A percentile compares a stretch with the other conserved stretches of the same genome.
These are phyloP conservation scores for Sciurus carolinensis DNA, from an alignment of 2,797 vertebrate genomes.

Conservation along the genomic window DNA sequence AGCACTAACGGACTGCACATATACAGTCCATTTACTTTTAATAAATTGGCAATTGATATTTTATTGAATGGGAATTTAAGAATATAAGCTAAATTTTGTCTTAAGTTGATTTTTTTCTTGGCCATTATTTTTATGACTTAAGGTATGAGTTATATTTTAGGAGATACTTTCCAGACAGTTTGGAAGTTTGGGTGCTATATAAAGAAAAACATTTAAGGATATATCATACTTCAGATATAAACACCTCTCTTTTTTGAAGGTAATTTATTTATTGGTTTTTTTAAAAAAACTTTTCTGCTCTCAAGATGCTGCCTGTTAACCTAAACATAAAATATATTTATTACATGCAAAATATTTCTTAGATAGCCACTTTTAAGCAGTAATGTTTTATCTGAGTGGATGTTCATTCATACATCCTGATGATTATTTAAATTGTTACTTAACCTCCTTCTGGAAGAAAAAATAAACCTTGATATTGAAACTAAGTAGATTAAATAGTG, in stretches of 20 bases:
- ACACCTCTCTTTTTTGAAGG: constrained; percentile 74
- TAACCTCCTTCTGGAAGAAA: constrained; percentile 74
- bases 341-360: constrained; percentile 82
- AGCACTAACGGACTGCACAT: constrained; percentile 86
- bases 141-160: constrained; percentile 78
- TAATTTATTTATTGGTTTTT: constrained; percentile 83
- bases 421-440: constrained; percentile 86
- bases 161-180: constrained; percentile 76
- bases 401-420: constrained; percentile 74
- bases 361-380: constrained; percentile 76
- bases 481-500: constrained; percentile 73
- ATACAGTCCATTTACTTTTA: constrained; percentile 89
- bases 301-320: constrained; percentile 82
- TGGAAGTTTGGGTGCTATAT: constrained; percentile 81
- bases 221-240: constrained; percentile 74
- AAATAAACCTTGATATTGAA: constrained; percentile 85
- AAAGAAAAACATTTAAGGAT: constrained; percentile 81
- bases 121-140: constrained; percentile 82
- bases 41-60: constrained; percentile 88
- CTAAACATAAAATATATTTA: constrained; percentile 77
- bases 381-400: constrained; percentile 78
- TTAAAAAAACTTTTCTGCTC: constrained; percentile 71
- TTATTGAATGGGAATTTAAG: constrained; percentile 88
- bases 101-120: constrained; percentile 79
- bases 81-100: constrained; percentile 81